Conservation (phyloP, 2,113 vertebrate species). For the Sus scrofa region T2T-Sscrofa CM000829.6:62753501-62754000, state of each 20-base stretch:
- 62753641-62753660: neutral
- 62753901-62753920: neutral
- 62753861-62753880: neutral
- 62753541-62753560: neutral
- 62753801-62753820: neutral
- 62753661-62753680: neutral
- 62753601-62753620: neutral
- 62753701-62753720: neutral
- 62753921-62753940: neutral
- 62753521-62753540: neutral
- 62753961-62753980: neutral
- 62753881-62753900: neutral
- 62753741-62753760: neutral
- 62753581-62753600: neutral
- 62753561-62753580: neutral
- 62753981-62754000: neutral
- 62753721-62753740: neutral
- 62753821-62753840: neutral
- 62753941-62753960: neutral
- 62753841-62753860: rapidly evolving
- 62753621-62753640: neutral
- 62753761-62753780: neutral
- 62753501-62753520: neutral
- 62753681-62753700: neutral
- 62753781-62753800: neutral